Percentiles rank a stretch among this genome's conserved stretches.
Conservation (phyloP, 1,140 invertebrate species). For the Hyles vespertilio region DNA sequence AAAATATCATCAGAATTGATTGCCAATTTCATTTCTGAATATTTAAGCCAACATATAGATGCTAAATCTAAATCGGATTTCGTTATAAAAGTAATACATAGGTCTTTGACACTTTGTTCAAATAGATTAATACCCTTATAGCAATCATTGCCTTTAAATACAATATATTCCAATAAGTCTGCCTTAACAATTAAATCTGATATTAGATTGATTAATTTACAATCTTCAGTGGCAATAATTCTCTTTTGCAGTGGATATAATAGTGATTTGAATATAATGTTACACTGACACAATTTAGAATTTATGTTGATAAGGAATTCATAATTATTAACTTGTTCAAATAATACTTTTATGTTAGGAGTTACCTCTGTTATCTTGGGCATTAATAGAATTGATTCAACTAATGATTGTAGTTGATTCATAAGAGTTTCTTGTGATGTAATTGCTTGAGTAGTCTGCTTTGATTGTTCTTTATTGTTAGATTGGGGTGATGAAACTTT, state of each 20-base stretch:
- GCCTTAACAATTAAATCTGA: conserved; percentile 53
- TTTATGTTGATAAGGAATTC: conserved; percentile 39
- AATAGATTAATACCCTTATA: conserved; percentile 53
- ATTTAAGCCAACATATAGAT: conserved; percentile 65
- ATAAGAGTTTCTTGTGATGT: conserved; percentile 51
- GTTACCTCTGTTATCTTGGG: conserved; percentile 23
- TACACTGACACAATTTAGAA: conserved; percentile 45
- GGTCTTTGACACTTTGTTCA: conserved; percentile 41
- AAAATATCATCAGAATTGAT: conserved; percentile 40
- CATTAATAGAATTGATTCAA: conserved; percentile 28
- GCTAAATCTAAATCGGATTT: conserved; percentile 63
- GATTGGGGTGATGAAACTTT: conserved; percentile 14
- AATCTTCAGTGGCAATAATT: conserved; percentile 35
- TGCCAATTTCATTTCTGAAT: conserved; percentile 42
- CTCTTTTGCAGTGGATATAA: conserved; percentile 53
- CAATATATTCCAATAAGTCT: conserved; percentile 59
- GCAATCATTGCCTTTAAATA: conserved; percentile 45
- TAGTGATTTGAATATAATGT: conserved; percentile 45
- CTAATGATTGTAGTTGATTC: conserved; percentile 37
- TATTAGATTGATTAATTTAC: conserved; percentile 31
- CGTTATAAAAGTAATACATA: conserved; percentile 53
- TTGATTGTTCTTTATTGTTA: conserved; percentile 11
- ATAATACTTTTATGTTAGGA: conserved; percentile 37
- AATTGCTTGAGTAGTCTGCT: conserved; percentile 19
- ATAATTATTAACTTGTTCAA: conserved; percentile 51